Percentiles rank a stretch among this genome's conserved stretches.
These are phyloP conservation scores for Menidia menidia DNA, from an alignment of 2,797 vertebrate species.

Conservation along the genomic window DNA sequence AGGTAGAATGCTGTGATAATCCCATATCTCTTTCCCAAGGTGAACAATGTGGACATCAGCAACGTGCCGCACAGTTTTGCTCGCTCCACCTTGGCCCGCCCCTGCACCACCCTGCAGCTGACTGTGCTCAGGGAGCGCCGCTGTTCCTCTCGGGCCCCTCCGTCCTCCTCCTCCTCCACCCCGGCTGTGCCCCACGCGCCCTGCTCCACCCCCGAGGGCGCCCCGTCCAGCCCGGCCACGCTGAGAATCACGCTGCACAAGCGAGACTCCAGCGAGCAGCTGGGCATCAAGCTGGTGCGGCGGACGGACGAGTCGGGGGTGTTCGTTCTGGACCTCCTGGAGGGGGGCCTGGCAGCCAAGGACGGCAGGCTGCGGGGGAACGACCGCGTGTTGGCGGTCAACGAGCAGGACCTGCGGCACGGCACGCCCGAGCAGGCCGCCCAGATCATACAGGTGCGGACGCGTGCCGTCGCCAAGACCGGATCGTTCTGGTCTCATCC, in stretches of 20 bases:
- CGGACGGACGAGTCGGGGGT: conserved; percentile 95
- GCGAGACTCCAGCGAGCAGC: conserved; percentile 92
- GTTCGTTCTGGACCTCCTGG: conserved; percentile 95
- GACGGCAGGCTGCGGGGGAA: conserved; percentile 93
- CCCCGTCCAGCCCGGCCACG: conserved; percentile 80
- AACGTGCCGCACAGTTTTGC: conserved; percentile 96
- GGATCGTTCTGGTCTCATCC: conserved; percentile 1
- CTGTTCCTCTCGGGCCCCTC: conserved; percentile 84
- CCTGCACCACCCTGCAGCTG: conserved; percentile 91
- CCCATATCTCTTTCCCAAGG: conserved; percentile 75
- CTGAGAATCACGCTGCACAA: conserved; percentile 94
- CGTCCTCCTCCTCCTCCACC: conserved; percentile 79
- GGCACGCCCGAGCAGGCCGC: conserved; percentile 97
- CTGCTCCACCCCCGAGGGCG: conserved; percentile 79
- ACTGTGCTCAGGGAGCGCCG: conserved; percentile 95
- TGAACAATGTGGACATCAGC: conserved; percentile 96
- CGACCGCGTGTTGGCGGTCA: conserved; percentile 94
- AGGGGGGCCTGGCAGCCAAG: conserved; percentile 95
- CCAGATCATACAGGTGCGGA: conserved; percentile 93
- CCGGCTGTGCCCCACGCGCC: conserved; percentile 71
- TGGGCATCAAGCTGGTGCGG: conserved; percentile 97
- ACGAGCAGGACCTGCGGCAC: conserved; percentile 94
- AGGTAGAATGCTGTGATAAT: too few species aligned
- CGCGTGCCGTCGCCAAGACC: not conserved
- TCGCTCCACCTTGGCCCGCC: conserved; percentile 90